These are phyloP conservation scores for Linhomoeus sp. DNA, from an alignment of 2,888 invertebrate genomes.

Conservation along the genomic window DNA sequence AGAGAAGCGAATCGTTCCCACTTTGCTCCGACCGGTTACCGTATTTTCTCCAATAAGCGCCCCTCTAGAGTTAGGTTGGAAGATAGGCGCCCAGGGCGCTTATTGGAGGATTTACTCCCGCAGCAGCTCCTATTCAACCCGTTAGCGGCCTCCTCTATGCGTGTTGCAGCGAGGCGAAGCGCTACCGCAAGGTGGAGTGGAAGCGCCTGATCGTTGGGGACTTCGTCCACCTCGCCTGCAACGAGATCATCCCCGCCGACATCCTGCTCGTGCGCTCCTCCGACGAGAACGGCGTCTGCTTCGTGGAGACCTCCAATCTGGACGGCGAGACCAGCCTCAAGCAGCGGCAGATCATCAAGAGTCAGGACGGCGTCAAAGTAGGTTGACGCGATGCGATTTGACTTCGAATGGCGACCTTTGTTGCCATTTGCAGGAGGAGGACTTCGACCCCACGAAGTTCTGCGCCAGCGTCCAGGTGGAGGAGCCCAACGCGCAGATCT, in stretches of 20 bases:
- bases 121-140: no score
- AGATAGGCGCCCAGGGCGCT: no score
- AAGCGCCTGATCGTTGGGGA: constrained; percentile 76
- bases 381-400: not conserved
- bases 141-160: no score
- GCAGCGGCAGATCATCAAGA: constrained; percentile 58
- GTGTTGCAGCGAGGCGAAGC: constrained; percentile 7
- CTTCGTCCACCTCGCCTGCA: constrained; percentile 78
- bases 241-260: constrained; percentile 89
- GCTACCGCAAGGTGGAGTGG: constrained; percentile 56
- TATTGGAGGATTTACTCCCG: no score
- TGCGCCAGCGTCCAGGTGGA: constrained; percentile 70
- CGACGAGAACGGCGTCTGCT: constrained; percentile 67
- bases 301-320: constrained; percentile 82
- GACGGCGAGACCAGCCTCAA: constrained; percentile 92
- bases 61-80: no score
- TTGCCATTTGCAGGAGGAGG: constrained; percentile 9
- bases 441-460: constrained; percentile 34
- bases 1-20: no score
- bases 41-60: no score
- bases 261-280: constrained; percentile 62
- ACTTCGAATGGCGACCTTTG: not conserved
- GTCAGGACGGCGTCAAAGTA: not conserved
- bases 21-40: no score
- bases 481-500: constrained; percentile 81